phyloP scores from a whole-genome alignment of 2,113 vertebrate genomes.

The Ceyx margarethae region DNA sequence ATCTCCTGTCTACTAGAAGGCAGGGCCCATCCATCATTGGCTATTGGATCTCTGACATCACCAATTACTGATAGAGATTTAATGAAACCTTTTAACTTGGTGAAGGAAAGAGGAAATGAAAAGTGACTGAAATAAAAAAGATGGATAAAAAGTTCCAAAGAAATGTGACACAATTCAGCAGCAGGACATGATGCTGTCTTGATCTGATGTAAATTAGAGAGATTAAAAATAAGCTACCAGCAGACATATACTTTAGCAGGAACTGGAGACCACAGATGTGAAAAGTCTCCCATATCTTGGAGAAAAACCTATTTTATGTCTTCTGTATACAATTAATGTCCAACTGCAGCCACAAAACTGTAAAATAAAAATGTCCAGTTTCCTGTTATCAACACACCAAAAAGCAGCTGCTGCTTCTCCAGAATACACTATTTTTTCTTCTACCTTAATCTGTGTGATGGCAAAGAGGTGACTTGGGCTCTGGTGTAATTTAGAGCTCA shows the following conservation, averaged over 20 bases:
- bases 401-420: not conserved
- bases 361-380: not conserved
- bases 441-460: not conserved
- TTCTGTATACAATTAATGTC: not conserved
- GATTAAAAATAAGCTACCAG: not conserved
- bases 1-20: not conserved
- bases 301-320: not conserved
- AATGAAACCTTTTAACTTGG: not conserved
- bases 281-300: not conserved
- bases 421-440: not conserved
- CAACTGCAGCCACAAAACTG: not conserved
- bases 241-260: not conserved
- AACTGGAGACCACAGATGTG: not conserved
- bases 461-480: not conserved
- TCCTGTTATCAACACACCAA: not conserved
- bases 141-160: not conserved
- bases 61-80: not conserved
- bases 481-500: not conserved
- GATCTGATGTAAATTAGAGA: not conserved
- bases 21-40: not conserved
- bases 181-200: not conserved
- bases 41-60: not conserved
- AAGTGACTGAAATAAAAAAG: not conserved
- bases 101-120: not conserved
- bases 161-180: not conserved